Base-by-base conservation (phyloP, 2,113 vertebrate genomes). In the Protomyctophum bolini region DNA sequence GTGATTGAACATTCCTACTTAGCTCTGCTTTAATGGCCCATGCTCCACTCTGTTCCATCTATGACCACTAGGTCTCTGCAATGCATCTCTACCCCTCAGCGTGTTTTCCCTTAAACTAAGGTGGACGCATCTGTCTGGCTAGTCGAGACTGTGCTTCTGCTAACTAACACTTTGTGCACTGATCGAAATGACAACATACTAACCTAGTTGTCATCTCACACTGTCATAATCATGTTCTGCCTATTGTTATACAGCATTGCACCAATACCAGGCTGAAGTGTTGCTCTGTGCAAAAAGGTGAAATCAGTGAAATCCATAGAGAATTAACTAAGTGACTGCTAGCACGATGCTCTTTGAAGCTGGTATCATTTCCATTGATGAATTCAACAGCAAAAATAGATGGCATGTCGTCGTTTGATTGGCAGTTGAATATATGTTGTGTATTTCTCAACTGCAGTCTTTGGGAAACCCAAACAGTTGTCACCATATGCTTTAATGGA, bases 1-100 rank as follows among this genome's bases (percentile, higher is more conserved):
- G 68, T 82, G 87, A 67, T 85, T 61, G 86, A 58, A 91, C 90
- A 91, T 91, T 91, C 88, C 88, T 84, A 71, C 82, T 84, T 71
- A 58, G 62, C 58, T 61, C 68, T 14, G 14, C 74, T 71, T 73
- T 58, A 74, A 58, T 46, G 10, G 11, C 56, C 9, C 55, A 52
- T 58, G 14, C 62, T 10, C n/a, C 2, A 11, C 60, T 49, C 7
- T 10, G 62, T 55, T 63, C 66, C 8, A 28, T 33, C 55, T 21
- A 33, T 46, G 28, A 28, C 33, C 6, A 6, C 12, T n/a, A 10
- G 10, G 11, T n/a, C 51, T 50, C 12, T 0, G 45, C 21, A 0
- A 8, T 76, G 49, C 3, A 69, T 64, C 58, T 29, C 51, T 62
- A 15, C 54, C 59, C 66, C 50, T 15, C 1, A n/a, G 9, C 52